Evolutionary conservation across 2,113 vertebrate species (phyloP), one percentile per base, ranked within the genome.

Genomic region (Lagenorhynchus albirostris): DNA sequence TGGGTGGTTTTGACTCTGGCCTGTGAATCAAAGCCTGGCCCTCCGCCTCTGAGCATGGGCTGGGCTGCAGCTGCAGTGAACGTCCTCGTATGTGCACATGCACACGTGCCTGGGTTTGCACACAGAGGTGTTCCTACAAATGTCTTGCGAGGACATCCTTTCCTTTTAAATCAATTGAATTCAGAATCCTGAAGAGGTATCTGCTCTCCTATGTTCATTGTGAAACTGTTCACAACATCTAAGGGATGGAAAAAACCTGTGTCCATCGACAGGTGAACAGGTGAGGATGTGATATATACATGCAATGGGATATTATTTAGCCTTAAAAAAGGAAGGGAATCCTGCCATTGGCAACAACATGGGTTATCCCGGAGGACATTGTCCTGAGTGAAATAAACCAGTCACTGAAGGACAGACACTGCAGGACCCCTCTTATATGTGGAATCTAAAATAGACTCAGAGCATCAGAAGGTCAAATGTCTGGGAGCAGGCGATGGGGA

Each of bases 31-130:
- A 33, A 74, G 20, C 29, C 38, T 25, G 86, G 8, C 8, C 21
- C 36, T 74, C 36, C 5, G 2, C 21, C 53, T 47, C 36, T 33
- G 14, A 47, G 15, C 5, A 33, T 1, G 20, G 31, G 4, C 84
- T 5, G 13, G 62, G 33, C 36, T 87, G 33, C 17, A 8, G 18
- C 11, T 73, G 53, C 1, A 0, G 11, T 0, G 17, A 1, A 14
- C 0, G 0, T 29, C 14, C 41, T 15, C 8, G 6, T 7, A 8
- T 9, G 14, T 4, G 33, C 55, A 58, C 18, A 14, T 14, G 14
- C 26, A 5, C 4, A 60, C 8, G 2, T 23, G 10, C 29, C n/a
- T 63, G 15, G 18, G 36, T 26, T 38, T 36, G 11, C 17, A 9
- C 36, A 67, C 12, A 18, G 17, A 82, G 21, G 1, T 50, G 13